Evolutionary conservation across 2,113 vertebrate genomes (phyloP).

Genomic region (Epinephelus cyanopodus): DNA sequence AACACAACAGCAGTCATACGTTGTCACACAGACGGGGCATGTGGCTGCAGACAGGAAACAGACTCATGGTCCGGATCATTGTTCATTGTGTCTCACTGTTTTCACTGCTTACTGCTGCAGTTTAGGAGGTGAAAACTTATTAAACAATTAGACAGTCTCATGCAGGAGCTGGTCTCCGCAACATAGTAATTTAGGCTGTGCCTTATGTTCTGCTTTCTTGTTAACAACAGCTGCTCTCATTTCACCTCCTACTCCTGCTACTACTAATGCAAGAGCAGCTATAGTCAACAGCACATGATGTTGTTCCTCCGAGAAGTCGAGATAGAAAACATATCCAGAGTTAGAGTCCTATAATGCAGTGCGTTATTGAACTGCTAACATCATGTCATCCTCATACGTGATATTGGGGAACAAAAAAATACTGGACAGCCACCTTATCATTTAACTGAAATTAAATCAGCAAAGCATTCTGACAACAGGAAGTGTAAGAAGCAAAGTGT

Average conservation of each 20-base stretch:
- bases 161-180: constrained; percentile 44
- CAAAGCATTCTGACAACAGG: not conserved
- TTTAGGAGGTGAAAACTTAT: constrained; percentile 51
- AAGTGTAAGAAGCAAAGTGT: not conserved
- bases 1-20: constrained; percentile 76
- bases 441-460: constrained; percentile 4
- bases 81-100: constrained; percentile 69
- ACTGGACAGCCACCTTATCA: not conserved
- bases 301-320: too few relatives aligned
- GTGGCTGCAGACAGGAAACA: constrained; percentile 71
- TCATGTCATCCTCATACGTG: not conserved
- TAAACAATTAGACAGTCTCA: constrained; percentile 44
- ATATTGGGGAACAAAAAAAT: not conserved
- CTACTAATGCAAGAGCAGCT: not conserved
- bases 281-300: not conserved
- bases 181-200: not conserved
- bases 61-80: constrained; percentile 68
- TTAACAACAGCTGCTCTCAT: not conserved
- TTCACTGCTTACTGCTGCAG: constrained; percentile 70
- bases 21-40: constrained; percentile 57
- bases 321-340: constrained; percentile 13
- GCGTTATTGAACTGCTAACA: not conserved
- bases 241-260: not conserved
- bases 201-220: not conserved
- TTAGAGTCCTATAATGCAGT: not conserved